These are phyloP conservation scores for Orientallactaga bullata DNA, from an alignment of 2,113 vertebrate genomes.

Conservation along the genomic window DNA sequence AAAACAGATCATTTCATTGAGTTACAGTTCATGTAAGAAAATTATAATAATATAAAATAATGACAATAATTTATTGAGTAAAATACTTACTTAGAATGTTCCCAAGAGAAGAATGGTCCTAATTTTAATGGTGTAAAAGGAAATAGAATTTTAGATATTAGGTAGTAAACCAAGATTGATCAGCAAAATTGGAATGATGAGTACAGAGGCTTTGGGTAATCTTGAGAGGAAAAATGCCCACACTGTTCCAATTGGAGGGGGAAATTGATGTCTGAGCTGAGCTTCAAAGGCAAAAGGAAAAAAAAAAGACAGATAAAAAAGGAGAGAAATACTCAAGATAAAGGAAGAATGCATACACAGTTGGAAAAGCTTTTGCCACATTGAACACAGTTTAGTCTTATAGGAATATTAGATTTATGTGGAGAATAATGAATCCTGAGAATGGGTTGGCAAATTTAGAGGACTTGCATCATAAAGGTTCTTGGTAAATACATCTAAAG, in stretches of 20 bases:
- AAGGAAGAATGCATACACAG: not conserved
- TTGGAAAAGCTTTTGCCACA: not conserved
- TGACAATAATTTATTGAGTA: not conserved
- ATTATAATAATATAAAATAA: not conserved
- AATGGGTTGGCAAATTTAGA: not conserved
- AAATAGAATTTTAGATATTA: not conserved
- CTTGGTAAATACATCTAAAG: not conserved
- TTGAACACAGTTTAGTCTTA: not conserved
- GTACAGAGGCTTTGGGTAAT: not conserved
- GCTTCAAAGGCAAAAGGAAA: not conserved
- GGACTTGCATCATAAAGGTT: not conserved
- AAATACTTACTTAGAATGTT: not conserved
- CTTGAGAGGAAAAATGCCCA: not conserved
- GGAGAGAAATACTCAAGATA: not conserved
- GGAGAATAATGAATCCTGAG: not conserved
- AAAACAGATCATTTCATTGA: conserved; percentile 1
- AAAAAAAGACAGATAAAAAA: not conserved
- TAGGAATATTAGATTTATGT: not conserved
- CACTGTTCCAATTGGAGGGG: not conserved
- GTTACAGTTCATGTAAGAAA: not conserved
- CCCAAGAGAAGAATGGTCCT: not conserved
- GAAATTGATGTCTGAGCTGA: not conserved
- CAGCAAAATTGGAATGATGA: not conserved
- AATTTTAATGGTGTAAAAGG: conserved; percentile 2
- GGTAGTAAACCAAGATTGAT: not conserved